Evolutionary conservation across 2,797 vertebrate genomes (phyloP).

Genomic region (Coluber constrictor): DNA sequence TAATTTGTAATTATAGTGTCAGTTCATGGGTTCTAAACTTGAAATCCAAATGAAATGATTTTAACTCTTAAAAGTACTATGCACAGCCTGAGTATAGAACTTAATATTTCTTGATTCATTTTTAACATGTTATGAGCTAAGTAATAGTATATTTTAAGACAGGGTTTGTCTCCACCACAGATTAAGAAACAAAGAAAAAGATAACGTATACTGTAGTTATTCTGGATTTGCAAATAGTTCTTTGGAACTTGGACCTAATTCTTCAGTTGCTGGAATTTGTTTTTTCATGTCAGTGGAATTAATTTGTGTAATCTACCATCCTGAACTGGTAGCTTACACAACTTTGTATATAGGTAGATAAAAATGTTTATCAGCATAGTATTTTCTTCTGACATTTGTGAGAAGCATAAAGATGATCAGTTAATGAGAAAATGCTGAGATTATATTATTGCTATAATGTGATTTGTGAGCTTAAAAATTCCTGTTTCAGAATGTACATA

Average conservation of each 20-base stretch:
- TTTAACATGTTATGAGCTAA: background rate
- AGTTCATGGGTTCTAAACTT: background rate
- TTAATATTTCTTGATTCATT: background rate
- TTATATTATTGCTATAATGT: background rate
- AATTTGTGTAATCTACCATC: background rate
- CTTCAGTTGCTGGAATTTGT: background rate
- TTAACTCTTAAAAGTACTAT: background rate
- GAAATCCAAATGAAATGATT: background rate
- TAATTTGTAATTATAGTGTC: background rate
- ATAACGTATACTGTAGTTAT: background rate
- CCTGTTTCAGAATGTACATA: background rate
- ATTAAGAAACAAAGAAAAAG: background rate
- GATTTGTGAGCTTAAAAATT: background rate
- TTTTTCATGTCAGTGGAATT: background rate
- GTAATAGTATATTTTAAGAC: background rate
- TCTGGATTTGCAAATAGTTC: background rate
- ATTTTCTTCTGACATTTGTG: background rate
- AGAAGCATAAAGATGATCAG: background rate
- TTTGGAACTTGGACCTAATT: background rate
- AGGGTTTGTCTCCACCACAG: background rate
- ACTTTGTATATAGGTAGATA: background rate
- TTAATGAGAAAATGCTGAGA: background rate
- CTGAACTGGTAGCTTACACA: background rate
- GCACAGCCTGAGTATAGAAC: background rate
- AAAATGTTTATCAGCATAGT: background rate